Evolutionary conservation across 2,888 invertebrate genomes (phyloP).

Genomic region (Nephrocerus scutellatus): DNA sequence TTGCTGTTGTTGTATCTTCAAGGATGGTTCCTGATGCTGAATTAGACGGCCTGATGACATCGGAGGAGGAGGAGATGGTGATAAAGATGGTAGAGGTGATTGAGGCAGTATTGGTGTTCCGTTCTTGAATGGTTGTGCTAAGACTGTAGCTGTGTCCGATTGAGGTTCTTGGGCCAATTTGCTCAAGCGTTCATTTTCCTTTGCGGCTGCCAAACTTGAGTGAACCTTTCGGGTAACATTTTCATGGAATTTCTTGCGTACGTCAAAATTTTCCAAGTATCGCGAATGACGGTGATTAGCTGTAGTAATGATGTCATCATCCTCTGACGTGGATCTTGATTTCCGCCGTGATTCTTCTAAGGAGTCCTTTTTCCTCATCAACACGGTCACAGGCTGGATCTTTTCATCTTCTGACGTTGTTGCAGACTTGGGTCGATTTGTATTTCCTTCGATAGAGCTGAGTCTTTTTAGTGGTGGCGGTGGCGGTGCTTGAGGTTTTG

Average conservation of each 20-base stretch:
- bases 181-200: slow-evolving; percentile 19
- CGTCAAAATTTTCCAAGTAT: slow-evolving; percentile 45
- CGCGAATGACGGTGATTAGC: slow-evolving; percentile 40
- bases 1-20: slow-evolving; percentile 2
- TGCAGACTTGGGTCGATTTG: slow-evolving; percentile 25
- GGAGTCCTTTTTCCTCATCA: slow-evolving; percentile 36
- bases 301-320: slow-evolving; percentile 32
- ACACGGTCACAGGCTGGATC: slow-evolving; percentile 25
- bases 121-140: slow-evolving; percentile 14
- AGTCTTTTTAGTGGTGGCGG: slow-evolving; percentile 1
- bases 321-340: slow-evolving; percentile 42
- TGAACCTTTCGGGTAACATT: slow-evolving; percentile 37
- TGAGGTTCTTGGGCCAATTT: too few relatives aligned
- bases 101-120: slow-evolving; percentile 29
- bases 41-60: slow-evolving; percentile 4
- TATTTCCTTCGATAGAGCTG: slow-evolving; percentile 15
- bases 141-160: slow-evolving; percentile 11
- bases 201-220: slow-evolving; percentile 28
- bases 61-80: slow-evolving; percentile 24
- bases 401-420: slow-evolving; percentile 43
- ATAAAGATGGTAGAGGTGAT: slow-evolving; percentile 25
- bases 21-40: not conserved
- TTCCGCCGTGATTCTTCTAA: slow-evolving; percentile 27
- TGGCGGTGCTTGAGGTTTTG: not conserved
- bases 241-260: slow-evolving; percentile 42